Evolutionary conservation across 2,113 vertebrate species (phyloP), one percentile per base, ranked within the genome.

Genomic region (Caracal caracal): DNA sequence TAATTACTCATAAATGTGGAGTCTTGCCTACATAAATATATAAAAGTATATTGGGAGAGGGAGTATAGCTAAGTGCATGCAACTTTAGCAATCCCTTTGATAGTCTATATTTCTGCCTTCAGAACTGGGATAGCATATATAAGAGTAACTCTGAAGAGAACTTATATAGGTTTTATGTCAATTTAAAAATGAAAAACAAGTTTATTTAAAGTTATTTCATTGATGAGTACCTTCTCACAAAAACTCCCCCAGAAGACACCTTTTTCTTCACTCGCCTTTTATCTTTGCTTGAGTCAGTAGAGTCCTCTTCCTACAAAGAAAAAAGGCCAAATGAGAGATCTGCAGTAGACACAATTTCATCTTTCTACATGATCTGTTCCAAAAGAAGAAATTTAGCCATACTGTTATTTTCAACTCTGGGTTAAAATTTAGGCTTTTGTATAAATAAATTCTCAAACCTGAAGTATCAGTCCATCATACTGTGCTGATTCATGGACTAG

Each of bases 221-320:
- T 68, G 84, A 51, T 98, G 97, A 98, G 91, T 81, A 97, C 75
- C 96, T 96, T 90, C 93, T 98, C 83, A 98, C 97, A 96, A 99
- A 98, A 75, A 97, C 59, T 3, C 98, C 97, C 20, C 98, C 98
- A 22, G 97, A 95, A 92, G 91, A 76, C 33, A 96, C 53, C 78
- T 98, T 98, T 88, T 98, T 96, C 97, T 98, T 98, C 19, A 89
- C 33, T 97, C 70, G 97, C 51, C 79, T 98, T 68, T 98, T 98
- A 61, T 98, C 98, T 96, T 98, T 98, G 85, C 93, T 97, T 68
- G 94, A 22, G 5, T 96, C 95, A 76, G 40, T 76, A 79, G 80
- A 88, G 75, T 98, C 78, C 11, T 96, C 91, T 91, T 97, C 98
- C 99, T 99, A 83, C 51, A 85, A 92, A 92, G 47, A 35, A 51